A percentile compares a stretch with the other conserved stretches of the same genome.
These are phyloP conservation scores for Palythoa heliodiscus DNA, from an alignment of 92 coral and sea anemone genomes.

Conservation along the genomic window DNA sequence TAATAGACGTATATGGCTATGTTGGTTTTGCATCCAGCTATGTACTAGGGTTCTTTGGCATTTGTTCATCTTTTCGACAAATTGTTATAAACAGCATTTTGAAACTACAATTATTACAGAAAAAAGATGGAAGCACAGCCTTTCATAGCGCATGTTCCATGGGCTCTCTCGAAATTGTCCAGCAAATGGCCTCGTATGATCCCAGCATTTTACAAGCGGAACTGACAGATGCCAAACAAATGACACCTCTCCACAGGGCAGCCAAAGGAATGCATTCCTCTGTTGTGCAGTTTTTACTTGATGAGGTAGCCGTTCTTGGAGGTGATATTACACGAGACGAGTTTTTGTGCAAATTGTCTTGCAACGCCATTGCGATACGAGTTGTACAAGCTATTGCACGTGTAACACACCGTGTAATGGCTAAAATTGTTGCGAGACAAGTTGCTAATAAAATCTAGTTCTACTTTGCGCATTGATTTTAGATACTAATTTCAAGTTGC, in stretches of 20 bases:
- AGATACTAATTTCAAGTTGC: too few species aligned
- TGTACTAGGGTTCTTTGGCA: too few species aligned
- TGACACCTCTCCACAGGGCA: conserved; percentile 38
- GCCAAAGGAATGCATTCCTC: conserved; percentile 11
- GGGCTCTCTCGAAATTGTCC: conserved; percentile 33
- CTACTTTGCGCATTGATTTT: too few species aligned
- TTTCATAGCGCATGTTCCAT: conserved; percentile 24
- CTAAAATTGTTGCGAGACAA: too few species aligned
- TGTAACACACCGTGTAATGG: too few species aligned
- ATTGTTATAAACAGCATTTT: background rate
- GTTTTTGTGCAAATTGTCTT: too few species aligned
- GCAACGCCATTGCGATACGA: too few species aligned
- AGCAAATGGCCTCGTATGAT: conserved; percentile 15
- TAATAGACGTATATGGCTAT: too few species aligned
- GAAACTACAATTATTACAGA: background rate
- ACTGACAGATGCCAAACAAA: background rate
- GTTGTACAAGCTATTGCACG: too few species aligned
- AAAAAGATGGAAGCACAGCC: conserved; percentile 16
- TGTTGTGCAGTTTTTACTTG: conserved; percentile 17
- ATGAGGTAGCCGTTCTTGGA: background rate
- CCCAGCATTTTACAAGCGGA: conserved; percentile 1
- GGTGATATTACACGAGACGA: background rate
- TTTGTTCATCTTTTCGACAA: too few species aligned
- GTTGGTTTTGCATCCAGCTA: too few species aligned
- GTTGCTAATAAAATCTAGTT: too few species aligned